phyloP scores from a whole-genome alignment of 37 sponge, comb jelly and placozoan genomes.

The Hexactinellida sp. region DNA sequence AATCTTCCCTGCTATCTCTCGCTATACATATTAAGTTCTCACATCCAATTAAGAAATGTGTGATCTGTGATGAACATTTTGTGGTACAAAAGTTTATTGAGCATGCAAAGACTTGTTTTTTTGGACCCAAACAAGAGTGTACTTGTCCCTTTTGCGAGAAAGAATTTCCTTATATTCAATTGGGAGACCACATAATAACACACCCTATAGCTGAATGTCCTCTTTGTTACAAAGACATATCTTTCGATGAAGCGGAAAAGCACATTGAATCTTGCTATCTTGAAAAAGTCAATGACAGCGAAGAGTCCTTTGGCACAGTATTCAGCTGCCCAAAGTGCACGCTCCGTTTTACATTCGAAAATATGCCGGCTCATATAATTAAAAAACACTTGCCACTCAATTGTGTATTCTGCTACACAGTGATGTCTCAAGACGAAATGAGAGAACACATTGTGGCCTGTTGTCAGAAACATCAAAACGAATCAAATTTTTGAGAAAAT shows the following conservation, averaged over 20 bases:
- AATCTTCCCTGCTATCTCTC: background rate
- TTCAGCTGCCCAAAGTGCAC: background rate
- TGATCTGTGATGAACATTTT: background rate
- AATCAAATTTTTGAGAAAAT: too few relatives aligned
- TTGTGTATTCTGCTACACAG: background rate
- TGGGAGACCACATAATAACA: background rate
- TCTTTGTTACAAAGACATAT: background rate
- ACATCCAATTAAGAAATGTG: constrained; percentile 3
- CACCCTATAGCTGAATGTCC: background rate
- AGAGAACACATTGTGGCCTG: background rate
- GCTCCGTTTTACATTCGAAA: background rate
- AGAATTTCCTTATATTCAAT: background rate
- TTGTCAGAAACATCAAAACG: background rate
- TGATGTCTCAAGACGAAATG: background rate
- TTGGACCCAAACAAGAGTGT: background rate
- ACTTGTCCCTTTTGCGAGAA: background rate
- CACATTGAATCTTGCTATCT: background rate
- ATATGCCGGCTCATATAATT: background rate
- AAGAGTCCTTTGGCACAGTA: background rate
- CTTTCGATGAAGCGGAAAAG: background rate
- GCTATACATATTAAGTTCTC: constrained; percentile 4
- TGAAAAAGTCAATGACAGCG: background rate
- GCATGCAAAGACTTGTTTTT: background rate
- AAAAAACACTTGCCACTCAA: background rate
- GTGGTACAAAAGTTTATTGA: background rate